Conservation (phyloP, 2,797 vertebrate genomes). For the Myioborus melanocephalus region DNA sequence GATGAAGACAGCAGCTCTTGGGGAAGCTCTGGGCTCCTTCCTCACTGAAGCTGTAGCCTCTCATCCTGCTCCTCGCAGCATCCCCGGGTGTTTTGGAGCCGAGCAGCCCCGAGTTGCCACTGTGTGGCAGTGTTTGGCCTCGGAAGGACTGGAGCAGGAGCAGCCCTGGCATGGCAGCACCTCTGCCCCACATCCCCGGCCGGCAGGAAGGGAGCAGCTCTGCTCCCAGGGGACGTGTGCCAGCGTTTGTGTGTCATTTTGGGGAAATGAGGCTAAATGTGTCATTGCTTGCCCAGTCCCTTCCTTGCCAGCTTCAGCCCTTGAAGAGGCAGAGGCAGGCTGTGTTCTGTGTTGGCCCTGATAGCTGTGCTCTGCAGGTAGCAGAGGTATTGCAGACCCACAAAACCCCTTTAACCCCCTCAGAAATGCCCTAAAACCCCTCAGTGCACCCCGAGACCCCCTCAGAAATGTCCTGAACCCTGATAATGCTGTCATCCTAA, state of each 20-base stretch:
- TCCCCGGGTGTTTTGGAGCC: background rate
- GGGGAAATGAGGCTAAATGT: slow-evolving; percentile 4
- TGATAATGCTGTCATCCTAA: background rate
- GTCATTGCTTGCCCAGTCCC: background rate
- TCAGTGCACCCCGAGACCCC: too few species aligned
- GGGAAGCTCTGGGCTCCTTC: background rate
- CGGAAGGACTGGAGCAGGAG: background rate
- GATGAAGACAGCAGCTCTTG: background rate
- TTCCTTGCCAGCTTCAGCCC: slow-evolving; percentile 1
- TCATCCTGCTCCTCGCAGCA: background rate
- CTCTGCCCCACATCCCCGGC: slow-evolving; percentile 26
- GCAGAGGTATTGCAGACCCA: background rate
- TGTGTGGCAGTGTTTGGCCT: slow-evolving; percentile 72
- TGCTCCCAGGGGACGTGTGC: slow-evolving; percentile 22
- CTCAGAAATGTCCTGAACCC: background rate
- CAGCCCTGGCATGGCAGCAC: background rate
- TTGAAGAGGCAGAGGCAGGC: background rate
- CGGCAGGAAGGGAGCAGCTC: background rate
- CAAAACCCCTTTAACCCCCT: background rate
- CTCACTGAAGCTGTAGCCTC: background rate
- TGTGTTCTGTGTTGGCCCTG: background rate
- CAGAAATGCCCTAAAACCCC: background rate
- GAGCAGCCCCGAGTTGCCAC: slow-evolving; percentile 43
- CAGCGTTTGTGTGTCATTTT: background rate
- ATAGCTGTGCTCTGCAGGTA: background rate